Percentiles rank a stretch among this genome's conserved stretches.
phyloP scores from a whole-genome alignment of 2,888 invertebrate species.

The Sclerodermus sp. region DNA sequence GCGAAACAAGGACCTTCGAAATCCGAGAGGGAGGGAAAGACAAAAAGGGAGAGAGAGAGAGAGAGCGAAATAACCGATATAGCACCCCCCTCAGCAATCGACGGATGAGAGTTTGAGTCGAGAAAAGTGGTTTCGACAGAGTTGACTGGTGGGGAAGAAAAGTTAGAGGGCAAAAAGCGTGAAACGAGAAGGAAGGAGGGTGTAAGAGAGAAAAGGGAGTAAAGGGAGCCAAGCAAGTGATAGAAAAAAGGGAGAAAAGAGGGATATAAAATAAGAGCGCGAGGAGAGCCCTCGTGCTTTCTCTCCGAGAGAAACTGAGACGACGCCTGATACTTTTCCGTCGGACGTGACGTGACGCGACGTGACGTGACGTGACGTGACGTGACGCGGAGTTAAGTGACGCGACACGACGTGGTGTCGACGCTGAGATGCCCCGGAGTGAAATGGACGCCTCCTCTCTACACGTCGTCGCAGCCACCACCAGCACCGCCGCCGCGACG shows the following conservation, averaged over 20 bases:
- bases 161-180: slow-evolving; percentile 1
- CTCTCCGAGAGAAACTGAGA: slow-evolving; percentile 7
- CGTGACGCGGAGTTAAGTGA: slow-evolving; percentile 24
- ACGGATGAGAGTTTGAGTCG: slow-evolving; percentile 37
- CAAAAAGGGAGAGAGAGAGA: slow-evolving; percentile 5
- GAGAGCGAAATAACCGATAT: slow-evolving; percentile 20
- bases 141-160: neutral
- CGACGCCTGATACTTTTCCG: slow-evolving; percentile 3
- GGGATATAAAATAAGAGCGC: neutral
- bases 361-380: slow-evolving; percentile 38
- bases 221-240: neutral
- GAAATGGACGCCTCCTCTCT: slow-evolving; percentile 30
- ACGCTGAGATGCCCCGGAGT: slow-evolving; percentile 37
- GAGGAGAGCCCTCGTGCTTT: neutral
- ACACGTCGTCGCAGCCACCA: slow-evolving; percentile 13
- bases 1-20: too few species aligned
- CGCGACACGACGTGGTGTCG: slow-evolving; percentile 24
- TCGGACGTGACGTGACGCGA: slow-evolving; percentile 22
- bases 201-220: slow-evolving; percentile 9
- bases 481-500: neutral
- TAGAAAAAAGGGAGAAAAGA: neutral
- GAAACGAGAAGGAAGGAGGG: neutral
- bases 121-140: slow-evolving; percentile 31
- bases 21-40: neutral
- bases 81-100: slow-evolving; percentile 23